Base-by-base conservation (phyloP, 2,797 vertebrate species). In the Chaetophractus vellerosus region DNA sequence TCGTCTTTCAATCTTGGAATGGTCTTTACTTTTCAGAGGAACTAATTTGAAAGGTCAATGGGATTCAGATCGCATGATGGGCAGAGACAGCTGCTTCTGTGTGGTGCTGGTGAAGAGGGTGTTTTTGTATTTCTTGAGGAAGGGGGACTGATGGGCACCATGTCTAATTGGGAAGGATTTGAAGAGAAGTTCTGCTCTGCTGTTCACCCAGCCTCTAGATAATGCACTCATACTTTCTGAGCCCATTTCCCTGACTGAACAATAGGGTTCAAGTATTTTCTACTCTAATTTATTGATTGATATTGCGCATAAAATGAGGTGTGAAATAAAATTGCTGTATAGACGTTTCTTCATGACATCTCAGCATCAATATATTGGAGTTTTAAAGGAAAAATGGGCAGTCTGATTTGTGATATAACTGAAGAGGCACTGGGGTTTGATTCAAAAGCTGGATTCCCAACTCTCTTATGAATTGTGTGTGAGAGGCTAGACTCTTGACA, bases 101-200 rank as follows among this genome's bases (percentile, higher is more conserved):
- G 9, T 59, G 33, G 52, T 66, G 15, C 7, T 64, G 38, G 52
- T 66, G 12, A 71, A 55, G 48, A 88, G 23, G n/a, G 9, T 87
- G 31, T 31, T 89, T 83, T 69, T 78, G 10, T 33, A 0, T 82
- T 41, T 83, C 31, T 80, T 88, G 33, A 95, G 68, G 85, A 85
- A 8, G 31, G 10, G 57, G 66, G 5, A 16, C 41, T 52, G 88
- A 21, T 1, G 23, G 75, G n/a, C 21, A 45, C 18, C 0, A 0
- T 10, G 3, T 85, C 50, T 61, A 5, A 12, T 55, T 38, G 72
- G 23, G 36, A 78, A 61, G 31, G 50, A 68, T 69, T 10, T 31
- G 33, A 3, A 48, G 66, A 75, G 59, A 50, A 82, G 16, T 61
- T 45, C 26, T 1, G 36, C 1, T 31, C 33, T 31, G 21, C 64